Percentiles rank a stretch among this genome's conserved stretches.
These are phyloP conservation scores for Bellardia bayeri DNA, from an alignment of 2,888 invertebrate genomes.

Conservation along the genomic window DNA sequence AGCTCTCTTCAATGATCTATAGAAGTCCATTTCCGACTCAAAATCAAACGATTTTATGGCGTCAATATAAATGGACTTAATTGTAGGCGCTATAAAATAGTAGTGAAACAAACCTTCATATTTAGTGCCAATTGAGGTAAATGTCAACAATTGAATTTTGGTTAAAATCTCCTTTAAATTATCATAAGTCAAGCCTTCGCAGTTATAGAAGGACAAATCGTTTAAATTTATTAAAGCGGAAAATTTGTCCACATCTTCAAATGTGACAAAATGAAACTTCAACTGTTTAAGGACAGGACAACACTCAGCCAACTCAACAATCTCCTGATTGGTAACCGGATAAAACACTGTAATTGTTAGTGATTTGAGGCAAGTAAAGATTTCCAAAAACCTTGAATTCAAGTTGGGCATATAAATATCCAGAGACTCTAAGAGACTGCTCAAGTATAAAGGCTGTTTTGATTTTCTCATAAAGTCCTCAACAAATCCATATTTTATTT, in stretches of 20 bases:
- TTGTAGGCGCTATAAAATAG: conserved; percentile 56
- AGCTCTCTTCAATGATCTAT: not conserved
- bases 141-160: conserved; percentile 9
- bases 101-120: conserved; percentile 53
- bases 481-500: conserved; percentile 3
- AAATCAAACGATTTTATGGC: conserved; percentile 57
- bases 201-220: conserved; percentile 31
- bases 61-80: conserved; percentile 75
- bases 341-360: conserved; percentile 13
- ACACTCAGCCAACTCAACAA: not conserved
- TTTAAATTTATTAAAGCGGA: conserved; percentile 1
- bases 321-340: not conserved
- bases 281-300: conserved; percentile 28
- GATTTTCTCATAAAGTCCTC: not conserved
- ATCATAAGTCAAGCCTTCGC: conserved; percentile 49
- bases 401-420: conserved; percentile 25
- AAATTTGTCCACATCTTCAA: conserved; percentile 23
- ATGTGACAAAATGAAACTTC: conserved; percentile 16
- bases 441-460: not conserved
- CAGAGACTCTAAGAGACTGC: not conserved
- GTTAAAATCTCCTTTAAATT: conserved; percentile 51
- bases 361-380: conserved; percentile 8
- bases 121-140: conserved; percentile 35
- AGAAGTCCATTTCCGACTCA: conserved; percentile 31
- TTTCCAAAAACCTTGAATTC: not conserved